Evolutionary conservation across 2,113 vertebrate genomes (phyloP).

Genomic region (Caloenas nicobarica): DNA sequence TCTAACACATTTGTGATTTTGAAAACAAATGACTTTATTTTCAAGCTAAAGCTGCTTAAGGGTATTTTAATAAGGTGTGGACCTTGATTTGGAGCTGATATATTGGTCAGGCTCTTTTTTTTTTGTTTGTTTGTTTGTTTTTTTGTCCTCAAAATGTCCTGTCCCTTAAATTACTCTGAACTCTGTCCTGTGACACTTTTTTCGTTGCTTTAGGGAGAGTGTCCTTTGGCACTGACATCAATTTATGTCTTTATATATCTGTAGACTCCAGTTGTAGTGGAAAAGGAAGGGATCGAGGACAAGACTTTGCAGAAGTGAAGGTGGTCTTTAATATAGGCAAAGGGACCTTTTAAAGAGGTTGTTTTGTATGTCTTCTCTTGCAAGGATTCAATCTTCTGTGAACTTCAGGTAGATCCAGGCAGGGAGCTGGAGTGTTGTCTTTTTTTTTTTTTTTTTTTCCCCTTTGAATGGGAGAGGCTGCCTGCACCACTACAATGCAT

Average conservation of each 20-base stretch:
- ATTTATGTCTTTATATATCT: not conserved
- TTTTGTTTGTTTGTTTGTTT: not conserved
- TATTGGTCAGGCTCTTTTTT: not conserved
- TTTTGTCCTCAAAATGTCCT: not conserved
- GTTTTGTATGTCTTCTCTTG: not conserved
- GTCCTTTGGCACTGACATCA: not conserved
- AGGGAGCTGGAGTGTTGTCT: not conserved
- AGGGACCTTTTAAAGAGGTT: not conserved
- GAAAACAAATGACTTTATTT: not conserved
- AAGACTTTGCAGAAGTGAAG: not conserved
- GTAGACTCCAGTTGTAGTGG: not conserved
- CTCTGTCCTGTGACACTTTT: not conserved
- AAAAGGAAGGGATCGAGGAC: not conserved
- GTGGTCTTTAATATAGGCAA: not conserved
- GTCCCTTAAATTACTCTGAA: not conserved
- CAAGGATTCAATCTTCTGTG: not conserved
- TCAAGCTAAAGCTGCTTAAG: not conserved
- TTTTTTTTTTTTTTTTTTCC: no score
- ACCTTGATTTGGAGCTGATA: not conserved
- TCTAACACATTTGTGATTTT: not conserved
- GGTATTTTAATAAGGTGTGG: not conserved
- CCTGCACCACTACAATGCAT: not conserved
- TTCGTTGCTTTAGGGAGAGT: not conserved
- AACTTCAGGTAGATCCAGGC: not conserved
- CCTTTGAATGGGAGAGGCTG: not conserved